phyloP scores from a whole-genome alignment of 2,797 vertebrate genomes.

The Crenichthys baileyi region DNA sequence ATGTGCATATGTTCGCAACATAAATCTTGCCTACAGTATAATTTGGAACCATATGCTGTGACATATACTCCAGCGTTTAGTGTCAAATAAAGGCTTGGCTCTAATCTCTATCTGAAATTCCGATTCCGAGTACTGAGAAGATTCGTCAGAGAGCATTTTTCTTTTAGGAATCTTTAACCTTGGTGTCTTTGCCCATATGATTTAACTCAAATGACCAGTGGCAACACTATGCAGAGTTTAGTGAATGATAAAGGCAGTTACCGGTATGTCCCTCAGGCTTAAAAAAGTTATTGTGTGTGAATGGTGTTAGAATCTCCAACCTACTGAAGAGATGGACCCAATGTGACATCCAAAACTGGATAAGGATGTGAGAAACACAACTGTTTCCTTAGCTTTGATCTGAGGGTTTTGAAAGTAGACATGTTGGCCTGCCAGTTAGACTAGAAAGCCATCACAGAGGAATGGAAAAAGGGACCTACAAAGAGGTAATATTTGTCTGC shows the following conservation, averaged over 20 bases:
- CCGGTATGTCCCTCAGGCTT: slow-evolving; percentile 4
- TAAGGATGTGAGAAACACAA: slow-evolving; percentile 43
- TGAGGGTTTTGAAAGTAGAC: slow-evolving; percentile 39
- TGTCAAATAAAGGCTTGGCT: slow-evolving; percentile 44
- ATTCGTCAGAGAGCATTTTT: slow-evolving; percentile 7
- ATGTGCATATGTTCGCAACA: slow-evolving; percentile 42
- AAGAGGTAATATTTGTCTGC: slow-evolving; percentile 56
- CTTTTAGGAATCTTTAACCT: slow-evolving; percentile 3
- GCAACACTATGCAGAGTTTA: not conserved
- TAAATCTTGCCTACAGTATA: slow-evolving; percentile 45
- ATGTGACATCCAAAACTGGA: slow-evolving; percentile 45
- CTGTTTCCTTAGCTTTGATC: slow-evolving; percentile 58
- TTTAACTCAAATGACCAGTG: slow-evolving; percentile 18
- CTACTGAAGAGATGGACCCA: slow-evolving; percentile 27
- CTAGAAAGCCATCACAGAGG: slow-evolving; percentile 42
- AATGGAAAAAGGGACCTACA: slow-evolving; percentile 39
- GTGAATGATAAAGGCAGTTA: not conserved
- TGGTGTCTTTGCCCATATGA: slow-evolving; percentile 8
- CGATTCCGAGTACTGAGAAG: slow-evolving; percentile 15
- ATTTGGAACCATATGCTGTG: slow-evolving; percentile 42
- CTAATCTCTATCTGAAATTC: slow-evolving; percentile 44
- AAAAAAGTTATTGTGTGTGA: slow-evolving; percentile 11
- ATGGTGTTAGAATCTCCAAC: slow-evolving; percentile 20
- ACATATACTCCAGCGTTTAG: slow-evolving; percentile 34
- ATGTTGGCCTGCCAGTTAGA: slow-evolving; percentile 63